Percentiles rank a stretch among this genome's conserved stretches.
Conservation (phyloP, 2,113 vertebrate species). For the Microcebus tavaratra region DNA sequence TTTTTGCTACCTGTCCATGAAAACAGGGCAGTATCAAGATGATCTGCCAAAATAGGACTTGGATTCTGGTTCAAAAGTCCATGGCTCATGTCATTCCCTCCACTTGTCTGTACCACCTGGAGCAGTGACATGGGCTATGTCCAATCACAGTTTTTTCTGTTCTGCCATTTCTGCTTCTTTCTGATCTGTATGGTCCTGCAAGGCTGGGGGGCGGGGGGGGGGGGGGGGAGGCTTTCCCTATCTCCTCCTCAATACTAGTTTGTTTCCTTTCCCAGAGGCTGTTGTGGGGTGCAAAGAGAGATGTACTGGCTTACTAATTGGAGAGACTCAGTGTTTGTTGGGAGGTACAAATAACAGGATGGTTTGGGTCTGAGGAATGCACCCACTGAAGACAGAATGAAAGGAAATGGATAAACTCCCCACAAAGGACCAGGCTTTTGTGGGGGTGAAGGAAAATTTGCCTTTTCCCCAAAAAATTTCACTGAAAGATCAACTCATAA, state of each 20-base stretch:
- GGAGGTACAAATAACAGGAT: not conserved
- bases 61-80: not conserved
- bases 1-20: not conserved
- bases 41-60: not conserved
- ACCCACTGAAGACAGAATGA: not conserved
- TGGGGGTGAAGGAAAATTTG: too few species aligned
- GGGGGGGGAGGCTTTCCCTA: not conserved
- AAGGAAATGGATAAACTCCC: not conserved
- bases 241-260: not conserved
- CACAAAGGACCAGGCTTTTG: not conserved
- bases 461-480: too few species aligned
- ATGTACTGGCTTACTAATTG: not conserved
- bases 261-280: not conserved
- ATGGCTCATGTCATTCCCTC: not conserved
- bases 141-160: too few species aligned
- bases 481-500: too few species aligned
- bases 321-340: not conserved
- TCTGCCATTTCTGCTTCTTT: not conserved
- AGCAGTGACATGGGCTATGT: not conserved
- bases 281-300: not conserved
- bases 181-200: not conserved
- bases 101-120: not conserved
- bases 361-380: not conserved
- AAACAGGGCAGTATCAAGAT: not conserved
- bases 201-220: too few species aligned